Conservation (phyloP, 2,113 vertebrate genomes). For the Chaetodon auriga region DNA sequence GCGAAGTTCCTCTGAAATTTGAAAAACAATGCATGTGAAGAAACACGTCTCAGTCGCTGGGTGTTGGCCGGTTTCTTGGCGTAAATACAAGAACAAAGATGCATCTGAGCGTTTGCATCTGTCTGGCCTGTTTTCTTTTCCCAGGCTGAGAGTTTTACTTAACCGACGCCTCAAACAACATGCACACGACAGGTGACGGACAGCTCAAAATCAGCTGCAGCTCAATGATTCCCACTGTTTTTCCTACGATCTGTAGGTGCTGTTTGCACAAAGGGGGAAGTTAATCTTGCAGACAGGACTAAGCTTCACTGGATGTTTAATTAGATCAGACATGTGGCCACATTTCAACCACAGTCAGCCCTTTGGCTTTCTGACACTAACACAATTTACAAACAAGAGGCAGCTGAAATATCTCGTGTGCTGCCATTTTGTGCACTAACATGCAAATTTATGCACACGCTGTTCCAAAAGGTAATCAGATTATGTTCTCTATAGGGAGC, state of each 20-base stretch:
- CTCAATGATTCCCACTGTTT: background rate
- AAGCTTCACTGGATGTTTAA: background rate
- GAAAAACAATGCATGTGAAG: background rate
- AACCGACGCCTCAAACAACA: background rate
- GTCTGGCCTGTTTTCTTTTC: background rate
- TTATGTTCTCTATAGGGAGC: constrained; percentile 9
- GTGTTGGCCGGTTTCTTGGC: background rate
- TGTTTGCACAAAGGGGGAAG: background rate
- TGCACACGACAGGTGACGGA: constrained; percentile 1
- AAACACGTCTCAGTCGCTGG: background rate
- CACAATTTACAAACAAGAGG: background rate
- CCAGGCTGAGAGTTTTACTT: background rate
- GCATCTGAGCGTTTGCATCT: constrained; percentile 11
- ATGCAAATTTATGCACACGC: constrained; percentile 20
- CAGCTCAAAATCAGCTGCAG: background rate
- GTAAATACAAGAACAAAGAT: background rate
- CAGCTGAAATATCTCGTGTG: background rate
- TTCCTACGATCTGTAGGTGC: background rate
- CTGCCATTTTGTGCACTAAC: background rate
- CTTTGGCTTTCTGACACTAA: background rate
- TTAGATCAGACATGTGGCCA: background rate
- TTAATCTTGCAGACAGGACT: background rate
- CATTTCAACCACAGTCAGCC: background rate
- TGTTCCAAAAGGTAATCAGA: constrained; percentile 19
- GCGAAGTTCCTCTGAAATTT: background rate